Percentiles rank a stretch among this genome's conserved stretches.
Evolutionary conservation across 2,888 invertebrate genomes (phyloP).

Genomic region (Rhaphigaster nebulosa): DNA sequence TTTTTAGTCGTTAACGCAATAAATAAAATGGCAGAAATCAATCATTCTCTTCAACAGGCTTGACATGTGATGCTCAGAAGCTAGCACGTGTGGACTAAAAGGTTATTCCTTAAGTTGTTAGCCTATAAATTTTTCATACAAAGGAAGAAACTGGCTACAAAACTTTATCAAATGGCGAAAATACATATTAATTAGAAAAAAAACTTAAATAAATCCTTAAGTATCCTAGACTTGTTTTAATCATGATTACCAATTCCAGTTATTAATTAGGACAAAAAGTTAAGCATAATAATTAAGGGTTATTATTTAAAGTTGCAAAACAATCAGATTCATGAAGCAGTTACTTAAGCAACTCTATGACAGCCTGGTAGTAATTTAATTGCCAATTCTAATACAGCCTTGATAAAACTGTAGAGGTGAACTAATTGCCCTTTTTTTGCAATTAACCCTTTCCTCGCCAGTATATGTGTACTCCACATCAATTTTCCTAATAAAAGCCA

Average conservation of each 20-base stretch:
- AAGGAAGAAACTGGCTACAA: no score
- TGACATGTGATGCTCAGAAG: no score
- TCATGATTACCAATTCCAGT: background rate
- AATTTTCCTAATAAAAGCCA: background rate
- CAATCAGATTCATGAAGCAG: background rate
- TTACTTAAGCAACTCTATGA: background rate
- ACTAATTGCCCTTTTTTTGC: background rate
- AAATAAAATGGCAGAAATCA: no score
- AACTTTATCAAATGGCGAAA: background rate
- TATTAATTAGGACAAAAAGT: background rate
- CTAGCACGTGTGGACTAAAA: no score
- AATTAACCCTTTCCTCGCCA: background rate
- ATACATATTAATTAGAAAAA: background rate
- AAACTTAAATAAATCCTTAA: background rate
- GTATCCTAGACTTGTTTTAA: background rate
- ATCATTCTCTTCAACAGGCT: no score
- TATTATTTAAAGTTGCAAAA: background rate
- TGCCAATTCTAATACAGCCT: background rate
- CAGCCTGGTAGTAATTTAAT: background rate
- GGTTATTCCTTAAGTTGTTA: no score
- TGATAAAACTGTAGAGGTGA: background rate
- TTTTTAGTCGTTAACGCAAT: no score
- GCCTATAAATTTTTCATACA: no score
- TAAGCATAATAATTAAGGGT: background rate
- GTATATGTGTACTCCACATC: background rate